Percentiles rank a stretch among this genome's conserved stretches.
These are phyloP conservation scores for Melanotaenia maccullochi DNA, from an alignment of 2,797 vertebrate species.

Conservation along the genomic window DNA sequence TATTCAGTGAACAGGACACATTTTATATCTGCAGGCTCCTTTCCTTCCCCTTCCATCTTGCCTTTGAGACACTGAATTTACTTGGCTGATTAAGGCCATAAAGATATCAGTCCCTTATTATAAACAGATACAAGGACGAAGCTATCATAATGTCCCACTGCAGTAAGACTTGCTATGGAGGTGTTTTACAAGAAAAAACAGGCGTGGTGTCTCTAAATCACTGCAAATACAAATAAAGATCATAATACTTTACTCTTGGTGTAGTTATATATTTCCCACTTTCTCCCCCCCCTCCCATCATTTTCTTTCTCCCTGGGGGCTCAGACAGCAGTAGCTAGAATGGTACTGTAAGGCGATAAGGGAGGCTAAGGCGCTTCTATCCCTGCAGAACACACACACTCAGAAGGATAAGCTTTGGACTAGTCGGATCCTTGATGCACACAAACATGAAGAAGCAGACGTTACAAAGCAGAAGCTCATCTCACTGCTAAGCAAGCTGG, in stretches of 20 bases:
- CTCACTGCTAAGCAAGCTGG: constrained; percentile 61
- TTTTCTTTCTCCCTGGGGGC: constrained; percentile 36
- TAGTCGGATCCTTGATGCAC: constrained; percentile 70
- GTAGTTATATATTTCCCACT: constrained; percentile 30
- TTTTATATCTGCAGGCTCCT: constrained; percentile 24
- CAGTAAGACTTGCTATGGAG: constrained; percentile 15
- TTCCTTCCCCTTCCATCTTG: constrained; percentile 9
- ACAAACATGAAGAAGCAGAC: constrained; percentile 69
- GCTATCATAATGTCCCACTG: constrained; percentile 17
- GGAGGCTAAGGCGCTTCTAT: constrained; percentile 70
- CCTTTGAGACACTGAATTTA: constrained; percentile 40
- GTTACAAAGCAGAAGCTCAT: constrained; percentile 72
- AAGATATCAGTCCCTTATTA: constrained; percentile 27
- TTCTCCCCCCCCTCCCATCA: constrained; percentile 15
- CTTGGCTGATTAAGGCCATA: constrained; percentile 34
- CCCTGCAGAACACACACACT: constrained; percentile 72
- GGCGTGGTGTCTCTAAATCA: constrained; percentile 22
- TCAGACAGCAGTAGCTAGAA: constrained; percentile 41
- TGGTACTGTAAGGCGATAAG: constrained; percentile 70
- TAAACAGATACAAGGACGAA: constrained; percentile 30
- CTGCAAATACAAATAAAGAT: constrained; percentile 38
- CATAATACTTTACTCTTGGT: constrained; percentile 27
- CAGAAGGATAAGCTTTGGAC: constrained; percentile 73
- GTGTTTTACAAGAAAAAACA: constrained; percentile 28
- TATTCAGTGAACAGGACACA: constrained; percentile 28